phyloP scores from a whole-genome alignment of 2,797 vertebrate species.

The Smutsia temminckii region DNA sequence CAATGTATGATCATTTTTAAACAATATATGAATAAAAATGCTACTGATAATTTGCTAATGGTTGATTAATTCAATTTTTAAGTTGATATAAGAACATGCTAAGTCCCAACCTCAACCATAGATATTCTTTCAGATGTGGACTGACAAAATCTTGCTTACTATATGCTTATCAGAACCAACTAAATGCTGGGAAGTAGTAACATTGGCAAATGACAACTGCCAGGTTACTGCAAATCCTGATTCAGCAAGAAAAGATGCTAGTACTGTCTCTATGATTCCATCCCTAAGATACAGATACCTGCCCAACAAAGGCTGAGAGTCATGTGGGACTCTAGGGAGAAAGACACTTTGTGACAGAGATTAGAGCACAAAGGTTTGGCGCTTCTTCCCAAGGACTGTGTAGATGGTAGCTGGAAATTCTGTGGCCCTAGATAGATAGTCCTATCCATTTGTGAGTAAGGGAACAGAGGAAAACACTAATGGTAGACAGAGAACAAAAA shows the following conservation, averaged over 20 bases:
- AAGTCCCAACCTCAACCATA: neutral
- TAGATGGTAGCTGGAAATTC: neutral
- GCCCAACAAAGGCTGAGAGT: neutral
- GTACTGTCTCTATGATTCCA: neutral
- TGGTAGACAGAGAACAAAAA: neutral
- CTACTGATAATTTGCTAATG: conserved; percentile 40
- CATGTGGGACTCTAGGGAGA: neutral
- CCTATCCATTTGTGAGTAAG: neutral
- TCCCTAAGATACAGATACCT: neutral
- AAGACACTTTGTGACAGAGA: conserved; percentile 10
- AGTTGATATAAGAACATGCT: neutral
- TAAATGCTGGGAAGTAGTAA: neutral
- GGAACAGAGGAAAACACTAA: conserved; percentile 28
- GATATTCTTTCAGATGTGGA: conserved; percentile 14
- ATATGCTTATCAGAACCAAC: neutral
- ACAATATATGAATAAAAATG: conserved; percentile 23
- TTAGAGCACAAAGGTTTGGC: neutral
- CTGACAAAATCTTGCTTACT: conserved; percentile 29
- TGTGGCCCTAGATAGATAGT: neutral
- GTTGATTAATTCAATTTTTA: conserved; percentile 42
- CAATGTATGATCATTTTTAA: neutral
- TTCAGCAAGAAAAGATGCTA: conserved; percentile 8
- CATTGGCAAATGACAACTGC: neutral
- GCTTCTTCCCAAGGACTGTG: conserved; percentile 36
- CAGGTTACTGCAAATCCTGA: conserved; percentile 16